Base-by-base conservation (phyloP, 2,888 invertebrate species). In the Drosophila kuntzei region DNA sequence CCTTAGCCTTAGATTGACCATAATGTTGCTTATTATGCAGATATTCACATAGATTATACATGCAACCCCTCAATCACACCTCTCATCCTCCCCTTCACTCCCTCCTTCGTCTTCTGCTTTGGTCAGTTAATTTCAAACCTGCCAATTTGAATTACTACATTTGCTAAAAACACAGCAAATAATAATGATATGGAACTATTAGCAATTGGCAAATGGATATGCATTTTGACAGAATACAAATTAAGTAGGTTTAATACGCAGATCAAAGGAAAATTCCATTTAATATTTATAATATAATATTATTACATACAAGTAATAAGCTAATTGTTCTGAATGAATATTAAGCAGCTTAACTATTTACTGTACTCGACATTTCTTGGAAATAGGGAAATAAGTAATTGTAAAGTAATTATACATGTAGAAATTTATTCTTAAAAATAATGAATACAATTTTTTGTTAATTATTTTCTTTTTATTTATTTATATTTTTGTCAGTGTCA, bases 11-110 rank as follows among this genome's bases (percentile, higher is more conserved):
- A 44, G 69, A 49, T 75, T 75, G 75, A 49, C 53, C 79, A 63
- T 64, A 74, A 75, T 68, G 75, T 75, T 47, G 69, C 74, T 73
- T 73, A 75, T 78, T 75, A 78, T 75, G 78, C 74, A 77, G 74
- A 75, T 77, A 57, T 25, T 16, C 22, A 32, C 53, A 27, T 53
- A 61, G 55, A 61, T 53, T 54, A 69, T 46, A 54, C 37, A 54
- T 37, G 43, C 25, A 22, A 27, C 12, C 20, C 32, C 18, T 9
- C 34, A 16, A 37, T 9, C 22, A 41, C 7, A 3, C 43, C 6
- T 5, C n/a, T n/a, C n/a, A n/a, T n/a, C n/a, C n/a, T n/a, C 14
- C 3, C 20, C 12, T 11, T 2, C n/a, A 12, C 22, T 22, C 34
- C 1, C 1, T 1, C 5, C 2, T 7, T 7, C 12, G 16, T 9